A percentile compares a stretch with the other conserved stretches of the same genome.
Evolutionary conservation across 2,113 vertebrate species (phyloP).

Genomic region (Perca flavescens): DNA sequence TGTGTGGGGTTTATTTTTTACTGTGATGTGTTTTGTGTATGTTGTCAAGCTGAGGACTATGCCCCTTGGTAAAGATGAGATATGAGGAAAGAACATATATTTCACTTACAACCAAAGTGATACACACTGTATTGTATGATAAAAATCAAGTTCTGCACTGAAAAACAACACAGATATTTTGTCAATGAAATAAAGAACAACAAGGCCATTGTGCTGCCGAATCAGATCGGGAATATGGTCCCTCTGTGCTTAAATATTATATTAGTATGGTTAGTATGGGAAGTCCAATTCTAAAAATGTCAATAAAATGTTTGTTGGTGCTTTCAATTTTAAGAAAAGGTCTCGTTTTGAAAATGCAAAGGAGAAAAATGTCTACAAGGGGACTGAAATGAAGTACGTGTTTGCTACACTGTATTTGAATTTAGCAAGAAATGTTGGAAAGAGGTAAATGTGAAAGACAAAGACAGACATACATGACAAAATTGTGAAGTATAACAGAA

Average conservation of each 20-base stretch:
- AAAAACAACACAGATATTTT: not conserved
- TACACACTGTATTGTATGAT: not conserved
- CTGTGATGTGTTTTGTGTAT: constrained; percentile 2
- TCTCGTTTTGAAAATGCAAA: not conserved
- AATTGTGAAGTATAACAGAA: not conserved
- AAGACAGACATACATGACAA: not conserved
- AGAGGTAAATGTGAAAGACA: not conserved
- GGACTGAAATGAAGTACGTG: not conserved
- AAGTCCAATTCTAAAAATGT: not conserved
- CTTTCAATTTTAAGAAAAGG: not conserved
- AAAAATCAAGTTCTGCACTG: not conserved
- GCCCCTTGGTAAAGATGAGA: constrained; percentile 1
- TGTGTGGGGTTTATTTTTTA: not conserved
- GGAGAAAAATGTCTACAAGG: not conserved
- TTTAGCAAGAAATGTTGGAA: not conserved
- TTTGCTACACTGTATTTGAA: not conserved
- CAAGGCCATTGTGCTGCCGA: not conserved
- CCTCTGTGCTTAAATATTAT: not conserved
- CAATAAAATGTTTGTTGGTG: not conserved
- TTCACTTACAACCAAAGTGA: not conserved
- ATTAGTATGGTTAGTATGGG: not conserved
- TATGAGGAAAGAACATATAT: not conserved
- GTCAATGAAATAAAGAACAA: not conserved
- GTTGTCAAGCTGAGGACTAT: not conserved
- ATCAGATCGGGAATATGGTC: not conserved